Evolutionary conservation across 2,888 invertebrate genomes (phyloP), one percentile per base, ranked within the genome.

Genomic region (Tinea pellionella): DNA sequence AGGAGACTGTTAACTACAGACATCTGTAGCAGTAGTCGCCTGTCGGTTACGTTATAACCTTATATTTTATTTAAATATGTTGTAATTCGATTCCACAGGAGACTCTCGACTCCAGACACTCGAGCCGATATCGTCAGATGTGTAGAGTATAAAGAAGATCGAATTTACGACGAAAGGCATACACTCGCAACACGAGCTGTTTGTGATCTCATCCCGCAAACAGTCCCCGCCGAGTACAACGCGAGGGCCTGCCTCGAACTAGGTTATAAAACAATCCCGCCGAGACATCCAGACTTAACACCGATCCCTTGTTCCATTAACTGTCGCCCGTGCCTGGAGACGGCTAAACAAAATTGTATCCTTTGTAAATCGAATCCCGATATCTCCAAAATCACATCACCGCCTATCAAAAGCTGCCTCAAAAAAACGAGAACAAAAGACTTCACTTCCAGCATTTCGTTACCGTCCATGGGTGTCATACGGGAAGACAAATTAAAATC

Each of bases 211-310:
- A 84, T 87, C 55, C 82, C 84, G 1, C 73, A 68, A 63, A 55
- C 65, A 32, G 42, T 53, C 66, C 59, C 60, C 64, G 72, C 72
- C 2, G 75, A 78, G 59, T 78, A 78, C 68, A 71, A 72, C 68
- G 88, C 89, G 0, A 77, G 88, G 29, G 89, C 89, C 2, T 90
- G 90, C 67, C 86, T 90, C 13, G 90, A 90, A 66, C 73, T 90
- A 4, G 90, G 89, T 1, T 76, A 78, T 1, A 66, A 76, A 4
- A 72, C 73, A 66, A 69, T 73, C 57, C 65, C 74, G 60, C 68
- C 70, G 0, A 68, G 69, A 11, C 1, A 41, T 58, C 65, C 73
- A 61, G 65, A 69, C 6, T 68, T 70, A 43, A 66, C 72, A 0
- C 72, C 75, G 29, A 72, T 79, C 15, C 72, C 77, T 2, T 80